Percentiles rank a stretch among this genome's conserved stretches.
Evolutionary conservation across 2,113 vertebrate species (phyloP).

Genomic region (Mesoclemmys tuberculata): DNA sequence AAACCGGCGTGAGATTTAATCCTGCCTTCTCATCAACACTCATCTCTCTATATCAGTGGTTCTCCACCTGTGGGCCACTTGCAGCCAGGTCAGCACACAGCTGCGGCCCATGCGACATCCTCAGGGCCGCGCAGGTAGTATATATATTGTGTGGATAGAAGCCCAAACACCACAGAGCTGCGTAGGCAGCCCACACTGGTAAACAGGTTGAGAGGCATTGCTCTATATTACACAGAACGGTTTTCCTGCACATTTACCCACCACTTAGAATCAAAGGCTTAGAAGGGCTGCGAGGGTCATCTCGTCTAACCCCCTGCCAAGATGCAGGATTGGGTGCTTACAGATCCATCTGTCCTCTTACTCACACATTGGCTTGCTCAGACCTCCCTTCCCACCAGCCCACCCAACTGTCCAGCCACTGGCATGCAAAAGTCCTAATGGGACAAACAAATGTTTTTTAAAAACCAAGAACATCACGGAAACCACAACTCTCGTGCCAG

Average conservation of each 20-base stretch:
- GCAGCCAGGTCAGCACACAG: too few relatives aligned
- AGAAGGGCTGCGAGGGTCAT: not conserved
- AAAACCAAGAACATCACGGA: not conserved
- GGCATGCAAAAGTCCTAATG: not conserved
- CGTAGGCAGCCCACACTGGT: not conserved
- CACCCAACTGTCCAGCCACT: not conserved
- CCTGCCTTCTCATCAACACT: rapidly evolving
- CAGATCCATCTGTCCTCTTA: not conserved
- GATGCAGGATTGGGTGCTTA: not conserved
- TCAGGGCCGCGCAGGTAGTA: too few relatives aligned
- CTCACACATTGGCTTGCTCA: not conserved
- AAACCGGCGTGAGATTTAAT: not conserved
- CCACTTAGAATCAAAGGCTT: not conserved
- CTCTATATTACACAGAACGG: not conserved
- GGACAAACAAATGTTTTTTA: not conserved
- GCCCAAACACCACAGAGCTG: too few relatives aligned
- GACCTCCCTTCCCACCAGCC: not conserved
- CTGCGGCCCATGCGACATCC: too few relatives aligned
- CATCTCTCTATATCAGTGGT: too few relatives aligned
- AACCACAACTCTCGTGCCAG: rapidly evolving
- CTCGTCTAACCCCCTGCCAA: not conserved
- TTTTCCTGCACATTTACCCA: not conserved
- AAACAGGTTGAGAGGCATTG: too few relatives aligned
- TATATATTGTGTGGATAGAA: too few relatives aligned
- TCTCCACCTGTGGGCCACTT: too few relatives aligned